Conservation (phyloP, 2,113 vertebrate species). For the Perca fluviatilis region DNA sequence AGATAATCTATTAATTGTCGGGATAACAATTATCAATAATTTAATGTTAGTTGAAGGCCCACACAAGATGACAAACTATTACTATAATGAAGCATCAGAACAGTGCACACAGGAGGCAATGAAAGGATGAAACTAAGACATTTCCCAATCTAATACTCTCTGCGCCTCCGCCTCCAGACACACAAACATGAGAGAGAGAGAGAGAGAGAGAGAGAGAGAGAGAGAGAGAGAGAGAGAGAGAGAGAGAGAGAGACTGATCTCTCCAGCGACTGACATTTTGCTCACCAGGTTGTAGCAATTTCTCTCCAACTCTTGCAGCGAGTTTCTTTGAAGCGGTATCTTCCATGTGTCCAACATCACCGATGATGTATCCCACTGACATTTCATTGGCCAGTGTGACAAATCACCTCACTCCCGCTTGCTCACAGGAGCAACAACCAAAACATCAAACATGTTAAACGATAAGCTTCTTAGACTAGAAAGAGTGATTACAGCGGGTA, state of each 20-base stretch:
- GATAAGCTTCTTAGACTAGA: slow-evolving; percentile 23
- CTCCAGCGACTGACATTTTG: slow-evolving; percentile 28
- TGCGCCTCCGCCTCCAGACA: not conserved
- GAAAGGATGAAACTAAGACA: not conserved
- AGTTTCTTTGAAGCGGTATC: slow-evolving; percentile 48
- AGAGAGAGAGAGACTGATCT: not conserved
- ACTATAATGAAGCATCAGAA: not conserved
- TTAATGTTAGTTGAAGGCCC: not conserved
- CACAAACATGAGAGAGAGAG: slow-evolving; percentile 12
- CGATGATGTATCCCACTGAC: slow-evolving; percentile 60
- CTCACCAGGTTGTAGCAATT: slow-evolving; percentile 29
- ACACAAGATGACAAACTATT: not conserved
- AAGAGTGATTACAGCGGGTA: slow-evolving; percentile 25
- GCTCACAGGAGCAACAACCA: slow-evolving; percentile 36
- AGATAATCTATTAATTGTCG: not conserved
- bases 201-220: not conserved
- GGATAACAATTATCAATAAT: not conserved
- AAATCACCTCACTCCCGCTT: slow-evolving; percentile 25
- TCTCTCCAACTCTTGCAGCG: slow-evolving; percentile 24
- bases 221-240: not conserved
- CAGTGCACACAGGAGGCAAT: not conserved
- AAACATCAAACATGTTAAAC: slow-evolving; percentile 58
- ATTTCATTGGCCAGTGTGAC: slow-evolving; percentile 54
- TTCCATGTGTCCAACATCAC: slow-evolving; percentile 47
- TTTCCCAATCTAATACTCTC: not conserved